phyloP scores from a whole-genome alignment of 2,797 vertebrate species.

The Stomatorhinus walkeri region DNA sequence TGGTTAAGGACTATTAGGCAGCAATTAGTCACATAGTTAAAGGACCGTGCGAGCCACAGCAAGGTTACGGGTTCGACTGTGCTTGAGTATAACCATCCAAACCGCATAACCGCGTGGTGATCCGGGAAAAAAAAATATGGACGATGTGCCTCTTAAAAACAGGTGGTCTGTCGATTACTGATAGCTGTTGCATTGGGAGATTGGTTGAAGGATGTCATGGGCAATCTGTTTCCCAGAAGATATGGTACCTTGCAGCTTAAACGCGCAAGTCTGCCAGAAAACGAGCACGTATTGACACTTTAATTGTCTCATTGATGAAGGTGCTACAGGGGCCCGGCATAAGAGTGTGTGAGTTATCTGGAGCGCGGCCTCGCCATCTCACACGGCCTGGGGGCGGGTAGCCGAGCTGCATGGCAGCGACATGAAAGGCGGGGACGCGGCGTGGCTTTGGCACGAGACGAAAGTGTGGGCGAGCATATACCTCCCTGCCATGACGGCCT shows the following conservation, averaged over 20 bases:
- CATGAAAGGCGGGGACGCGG: constrained; percentile 5
- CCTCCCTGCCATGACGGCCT: neutral
- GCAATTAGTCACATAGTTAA: constrained; percentile 4
- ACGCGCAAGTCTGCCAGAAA: neutral
- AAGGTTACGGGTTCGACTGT: neutral
- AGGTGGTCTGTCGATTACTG: neutral
- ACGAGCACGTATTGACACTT: constrained; percentile 7
- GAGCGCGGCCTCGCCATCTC: neutral
- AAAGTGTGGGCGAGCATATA: neutral
- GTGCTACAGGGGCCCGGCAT: neutral
- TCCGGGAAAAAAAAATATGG: neutral
- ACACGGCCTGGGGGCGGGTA: neutral
- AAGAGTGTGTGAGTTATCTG: neutral
- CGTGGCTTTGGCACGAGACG: neutral
- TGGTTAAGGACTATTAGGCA: neutral
- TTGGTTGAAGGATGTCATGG: neutral
- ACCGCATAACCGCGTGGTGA: neutral
- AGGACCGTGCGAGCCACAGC: neutral
- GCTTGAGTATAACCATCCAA: neutral
- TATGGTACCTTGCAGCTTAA: neutral
- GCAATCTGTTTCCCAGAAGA: neutral
- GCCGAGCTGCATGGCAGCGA: neutral
- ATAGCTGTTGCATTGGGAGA: neutral
- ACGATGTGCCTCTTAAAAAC: neutral
- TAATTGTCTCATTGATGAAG: constrained; percentile 17